Conservation (phyloP, 2,113 vertebrate species). For the Sinocyclocheilus rhinocerous region DNA sequence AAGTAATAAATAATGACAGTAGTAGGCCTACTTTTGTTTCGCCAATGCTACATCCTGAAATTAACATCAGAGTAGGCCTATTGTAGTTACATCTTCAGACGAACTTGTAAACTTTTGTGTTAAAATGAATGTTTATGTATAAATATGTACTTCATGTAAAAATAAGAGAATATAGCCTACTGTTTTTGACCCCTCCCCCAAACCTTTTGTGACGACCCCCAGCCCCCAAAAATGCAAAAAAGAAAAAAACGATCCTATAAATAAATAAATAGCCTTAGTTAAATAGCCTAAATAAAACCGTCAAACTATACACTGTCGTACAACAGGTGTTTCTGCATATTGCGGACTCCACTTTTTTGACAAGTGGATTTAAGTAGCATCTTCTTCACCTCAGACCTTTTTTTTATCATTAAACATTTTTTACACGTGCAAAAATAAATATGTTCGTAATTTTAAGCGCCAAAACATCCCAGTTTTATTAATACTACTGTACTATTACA, state of each 20-base stretch:
- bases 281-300: too few relatives aligned
- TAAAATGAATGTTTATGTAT: not conserved
- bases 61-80: too few relatives aligned
- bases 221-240: not conserved
- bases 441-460: not conserved
- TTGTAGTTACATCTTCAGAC: too few relatives aligned
- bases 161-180: not conserved
- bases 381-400: not conserved
- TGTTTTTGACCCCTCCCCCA: not conserved
- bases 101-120: not conserved
- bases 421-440: not conserved
- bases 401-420: not conserved
- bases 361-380: not conserved
- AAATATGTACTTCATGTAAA: not conserved
- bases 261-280: not conserved
- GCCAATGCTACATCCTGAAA: too few relatives aligned
- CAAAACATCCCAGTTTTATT: not conserved
- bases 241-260: not conserved
- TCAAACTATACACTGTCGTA: not conserved
- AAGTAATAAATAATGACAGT: too few relatives aligned
- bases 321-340: constrained; percentile 38
- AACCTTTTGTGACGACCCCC: not conserved
- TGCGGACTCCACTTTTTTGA: constrained; percentile 1
- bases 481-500: not conserved
- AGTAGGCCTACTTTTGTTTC: too few relatives aligned